These are phyloP conservation scores for Eumacrocentrus americanus DNA, from an alignment of 2,888 invertebrate genomes.

Conservation along the genomic window DNA sequence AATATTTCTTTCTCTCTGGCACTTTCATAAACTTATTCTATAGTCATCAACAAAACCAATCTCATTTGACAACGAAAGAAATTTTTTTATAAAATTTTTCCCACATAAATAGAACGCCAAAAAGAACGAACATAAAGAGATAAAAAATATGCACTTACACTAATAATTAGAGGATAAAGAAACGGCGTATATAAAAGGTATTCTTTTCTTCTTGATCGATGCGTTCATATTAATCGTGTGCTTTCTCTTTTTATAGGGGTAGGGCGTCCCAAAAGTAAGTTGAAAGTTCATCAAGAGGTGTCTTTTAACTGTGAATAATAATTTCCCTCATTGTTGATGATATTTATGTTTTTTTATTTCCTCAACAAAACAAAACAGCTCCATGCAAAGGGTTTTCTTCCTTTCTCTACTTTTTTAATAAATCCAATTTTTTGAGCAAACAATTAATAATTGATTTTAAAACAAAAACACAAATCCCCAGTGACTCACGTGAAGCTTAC, in stretches of 20 bases:
- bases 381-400: conserved; percentile 24
- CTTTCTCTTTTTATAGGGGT: conserved; percentile 61
- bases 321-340: conserved; percentile 31
- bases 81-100: neutral
- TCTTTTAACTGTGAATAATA: conserved; percentile 56
- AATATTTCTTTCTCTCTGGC: too few species aligned
- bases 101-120: neutral
- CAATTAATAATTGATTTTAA: neutral
- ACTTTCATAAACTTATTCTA: too few species aligned
- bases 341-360: conserved; percentile 45
- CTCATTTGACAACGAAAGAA: too few species aligned
- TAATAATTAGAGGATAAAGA: too few species aligned
- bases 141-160: too few species aligned
- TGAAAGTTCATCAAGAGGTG: conserved; percentile 43
- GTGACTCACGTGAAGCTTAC: neutral
- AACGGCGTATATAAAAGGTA: neutral
- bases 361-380: conserved; percentile 34
- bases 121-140: too few species aligned
- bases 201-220: neutral
- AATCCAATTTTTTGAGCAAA: neutral
- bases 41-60: too few species aligned
- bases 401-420: neutral
- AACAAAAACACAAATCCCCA: neutral
- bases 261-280: conserved; percentile 63
- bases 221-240: conserved; percentile 54